Percentiles rank a stretch among this genome's conserved stretches.
Evolutionary conservation across 2,113 vertebrate species (phyloP).

Genomic region (Oriolus oriolus): DNA sequence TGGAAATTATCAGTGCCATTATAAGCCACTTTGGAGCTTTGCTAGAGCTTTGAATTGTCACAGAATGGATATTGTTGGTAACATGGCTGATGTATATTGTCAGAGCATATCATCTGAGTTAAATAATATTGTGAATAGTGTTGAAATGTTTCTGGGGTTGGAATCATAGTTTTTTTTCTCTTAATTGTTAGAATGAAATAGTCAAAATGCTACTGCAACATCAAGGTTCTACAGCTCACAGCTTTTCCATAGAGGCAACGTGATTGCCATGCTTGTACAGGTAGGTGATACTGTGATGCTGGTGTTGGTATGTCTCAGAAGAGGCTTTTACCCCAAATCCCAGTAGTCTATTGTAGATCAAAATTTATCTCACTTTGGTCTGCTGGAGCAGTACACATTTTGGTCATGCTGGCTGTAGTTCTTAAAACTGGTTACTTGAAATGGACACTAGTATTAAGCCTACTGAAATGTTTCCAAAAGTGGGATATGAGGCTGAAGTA

Average conservation of each 20-base stretch:
- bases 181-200: background rate
- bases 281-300: background rate
- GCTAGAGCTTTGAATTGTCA: background rate
- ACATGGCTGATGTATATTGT: background rate
- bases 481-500: background rate
- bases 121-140: background rate
- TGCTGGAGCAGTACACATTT: background rate
- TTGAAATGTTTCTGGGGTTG: background rate
- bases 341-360: background rate
- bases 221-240: background rate
- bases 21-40: background rate
- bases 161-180: background rate
- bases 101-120: background rate
- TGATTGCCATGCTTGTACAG: background rate
- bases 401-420: background rate
- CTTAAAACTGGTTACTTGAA: background rate
- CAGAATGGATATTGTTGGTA: background rate
- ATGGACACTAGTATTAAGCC: background rate
- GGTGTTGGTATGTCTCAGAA: background rate
- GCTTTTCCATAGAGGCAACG: background rate
- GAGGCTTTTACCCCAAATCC: background rate
- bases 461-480: background rate
- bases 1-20: constrained; percentile 15
- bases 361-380: background rate
- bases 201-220: background rate